A percentile compares a stretch with the other conserved stretches of the same genome.
phyloP scores from a whole-genome alignment of 2,113 vertebrate species.

The Felis catus region F.catus_Fca126_mat1.0 CM031412.1:157523001-157523500 shows the following conservation, averaged over 20 bases:
- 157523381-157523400: constrained; percentile 12
- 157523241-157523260: constrained; percentile 19
- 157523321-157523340: neutral
- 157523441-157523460: neutral
- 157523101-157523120: constrained; percentile 31
- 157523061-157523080: constrained; percentile 65
- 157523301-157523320: neutral
- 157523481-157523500: constrained; percentile 54
- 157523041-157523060: constrained; percentile 73
- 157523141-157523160: neutral
- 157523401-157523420: neutral
- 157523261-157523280: constrained; percentile 12
- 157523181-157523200: constrained; percentile 42
- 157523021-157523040: constrained; percentile 92
- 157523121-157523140: constrained; percentile 14
- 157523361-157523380: neutral
- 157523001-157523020: constrained; percentile 90
- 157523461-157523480: constrained; percentile 36
- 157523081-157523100: constrained; percentile 35
- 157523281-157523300: neutral
- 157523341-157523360: constrained; percentile 5
- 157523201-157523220: neutral
- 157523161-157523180: constrained; percentile 21
- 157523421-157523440: neutral
- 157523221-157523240: neutral